Percentiles rank a stretch among this genome's conserved stretches.
phyloP scores from a whole-genome alignment of 2,888 invertebrate genomes.

The Calameuta pallipes region DNA sequence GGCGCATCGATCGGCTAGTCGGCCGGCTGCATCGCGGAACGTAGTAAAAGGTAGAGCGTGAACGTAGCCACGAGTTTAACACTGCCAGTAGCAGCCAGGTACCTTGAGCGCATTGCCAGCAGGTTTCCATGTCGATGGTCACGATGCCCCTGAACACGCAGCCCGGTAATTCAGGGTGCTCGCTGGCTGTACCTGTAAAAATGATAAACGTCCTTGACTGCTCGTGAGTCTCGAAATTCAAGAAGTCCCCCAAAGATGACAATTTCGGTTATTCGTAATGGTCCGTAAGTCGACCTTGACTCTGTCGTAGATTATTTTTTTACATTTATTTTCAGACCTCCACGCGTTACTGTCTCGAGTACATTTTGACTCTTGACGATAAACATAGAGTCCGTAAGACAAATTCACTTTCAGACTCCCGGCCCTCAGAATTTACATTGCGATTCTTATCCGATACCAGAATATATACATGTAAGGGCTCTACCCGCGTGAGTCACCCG shows the following conservation, averaged over 20 bases:
- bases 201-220: not conserved
- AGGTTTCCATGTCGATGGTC: not conserved
- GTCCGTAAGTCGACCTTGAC: not conserved
- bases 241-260: not conserved
- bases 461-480: not conserved
- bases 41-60: not conserved
- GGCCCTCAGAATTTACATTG: not conserved
- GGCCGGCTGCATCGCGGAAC: not conserved
- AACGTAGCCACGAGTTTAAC: not conserved
- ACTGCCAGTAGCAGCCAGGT: not conserved
- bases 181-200: not conserved
- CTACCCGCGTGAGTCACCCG: constrained; percentile 36
- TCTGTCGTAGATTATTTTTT: not conserved
- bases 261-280: not conserved
- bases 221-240: not conserved
- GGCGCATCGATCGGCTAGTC: not conserved
- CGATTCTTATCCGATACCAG: not conserved
- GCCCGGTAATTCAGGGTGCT: not conserved
- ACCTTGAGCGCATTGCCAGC: not conserved
- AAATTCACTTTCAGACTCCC: not conserved
- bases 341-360: not conserved
- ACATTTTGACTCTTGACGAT: not conserved
- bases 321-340: not conserved
- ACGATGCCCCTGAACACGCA: not conserved
- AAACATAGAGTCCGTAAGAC: not conserved